Percentiles rank a stretch among this genome's conserved stretches.
phyloP scores from a whole-genome alignment of 1,140 invertebrate genomes.

The Oncopodura yosiiana region DNA sequence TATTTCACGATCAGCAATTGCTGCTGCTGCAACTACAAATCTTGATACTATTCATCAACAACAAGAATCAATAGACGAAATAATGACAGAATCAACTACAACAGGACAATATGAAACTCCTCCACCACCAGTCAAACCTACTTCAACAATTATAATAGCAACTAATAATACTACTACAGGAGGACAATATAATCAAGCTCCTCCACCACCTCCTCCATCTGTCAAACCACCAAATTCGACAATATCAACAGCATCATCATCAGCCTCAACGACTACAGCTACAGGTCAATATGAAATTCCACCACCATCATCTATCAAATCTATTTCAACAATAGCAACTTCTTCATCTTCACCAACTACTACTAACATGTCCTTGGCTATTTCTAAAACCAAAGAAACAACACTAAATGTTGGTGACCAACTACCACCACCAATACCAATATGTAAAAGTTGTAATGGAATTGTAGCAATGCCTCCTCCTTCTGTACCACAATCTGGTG shows the following conservation, averaged over 20 bases:
- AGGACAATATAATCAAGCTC: neutral
- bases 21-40: too few species aligned
- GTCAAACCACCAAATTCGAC: neutral
- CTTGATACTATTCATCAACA: too few species aligned
- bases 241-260: neutral
- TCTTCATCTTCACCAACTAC: neutral
- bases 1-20: too few species aligned
- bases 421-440: constrained; percentile 4
- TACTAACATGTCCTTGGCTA: neutral
- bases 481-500: too few species aligned
- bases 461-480: too few species aligned
- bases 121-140: too few species aligned
- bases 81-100: too few species aligned
- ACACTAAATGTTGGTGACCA: neutral
- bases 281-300: too few species aligned
- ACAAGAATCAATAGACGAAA: too few species aligned
- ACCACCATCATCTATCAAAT: neutral
- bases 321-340: neutral
- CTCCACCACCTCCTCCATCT: neutral
- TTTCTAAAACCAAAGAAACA: neutral
- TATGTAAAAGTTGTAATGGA: constrained; percentile 30
- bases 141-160: too few species aligned
- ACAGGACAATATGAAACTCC: too few species aligned
- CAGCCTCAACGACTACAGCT: neutral
- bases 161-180: too few species aligned